Base-by-base conservation (phyloP, 37 sponge, comb jelly and placozoan species). In the Haliclona indistincta region DNA sequence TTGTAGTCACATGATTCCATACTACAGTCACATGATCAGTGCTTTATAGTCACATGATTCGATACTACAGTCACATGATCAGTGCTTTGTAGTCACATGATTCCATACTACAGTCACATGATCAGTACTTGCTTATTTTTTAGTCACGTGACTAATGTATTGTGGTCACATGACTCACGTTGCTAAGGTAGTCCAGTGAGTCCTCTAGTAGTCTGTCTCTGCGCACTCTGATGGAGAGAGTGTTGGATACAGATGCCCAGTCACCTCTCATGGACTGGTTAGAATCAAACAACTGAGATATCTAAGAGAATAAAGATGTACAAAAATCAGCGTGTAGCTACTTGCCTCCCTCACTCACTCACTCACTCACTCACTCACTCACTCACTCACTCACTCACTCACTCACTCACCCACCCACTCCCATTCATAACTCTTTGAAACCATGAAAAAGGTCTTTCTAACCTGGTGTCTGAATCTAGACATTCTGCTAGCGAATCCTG, bases 401-500 rank as follows among this genome's bases (percentile, higher is more conserved):
- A n/a, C n/a, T n/a, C n/a, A n/a, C n/a, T n/a, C n/a, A n/a, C n/a
- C n/a, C n/a, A n/a, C n/a, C n/a, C n/a, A n/a, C n/a, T n/a, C n/a
- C n/a, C n/a, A n/a, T n/a, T n/a, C 8, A 47, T 47, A 47, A 47
- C 49, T 17, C 49, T 17, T 17, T 8, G 13, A 47, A 47, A 13
- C 8, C 49, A 47, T 47, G 22, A 58, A 6, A 6, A 20, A n/a
- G 22, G 7, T 58, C 26, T 26, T 25, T 11, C 6, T 58, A 58
- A 58, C 60, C 60, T 58, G 60, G n/a, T 58, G 60, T 58, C 60
- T 58, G n/a, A 58, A 58, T 58, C 90, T 81, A 15, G 94, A 84
- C 90, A 88, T 94, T 26, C 89, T 62, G 23, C 94, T 87, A 22
- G 90, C 90, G 42, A 94, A 84, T 11, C 94, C 94, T 25, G 90